phyloP scores from a whole-genome alignment of 2,888 invertebrate species.

The Seira musarum region DNA sequence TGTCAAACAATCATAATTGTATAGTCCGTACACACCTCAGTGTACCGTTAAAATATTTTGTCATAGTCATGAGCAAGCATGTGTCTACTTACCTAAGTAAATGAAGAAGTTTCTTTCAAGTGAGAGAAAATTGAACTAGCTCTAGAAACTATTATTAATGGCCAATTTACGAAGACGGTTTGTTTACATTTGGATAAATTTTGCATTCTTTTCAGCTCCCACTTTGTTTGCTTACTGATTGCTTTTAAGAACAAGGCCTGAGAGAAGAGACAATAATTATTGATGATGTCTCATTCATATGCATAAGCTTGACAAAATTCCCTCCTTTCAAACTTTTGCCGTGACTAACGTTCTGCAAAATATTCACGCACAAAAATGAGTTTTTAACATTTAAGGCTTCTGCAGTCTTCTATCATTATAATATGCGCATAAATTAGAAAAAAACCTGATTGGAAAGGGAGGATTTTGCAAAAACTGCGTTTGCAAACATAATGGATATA shows the following conservation, averaged over 20 bases:
- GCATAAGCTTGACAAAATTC: slow-evolving; percentile 24
- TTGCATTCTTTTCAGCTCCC: background rate
- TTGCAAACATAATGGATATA: slow-evolving; percentile 1
- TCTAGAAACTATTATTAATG: slow-evolving; percentile 10
- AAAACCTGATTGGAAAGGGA: slow-evolving; percentile 45
- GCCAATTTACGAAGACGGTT: slow-evolving; percentile 16
- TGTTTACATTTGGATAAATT: slow-evolving; percentile 18
- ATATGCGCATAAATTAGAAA: slow-evolving; percentile 45
- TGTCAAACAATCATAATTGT: slow-evolving; percentile 8
- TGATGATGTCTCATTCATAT: slow-evolving; percentile 50
- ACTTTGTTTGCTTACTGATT: slow-evolving; percentile 31
- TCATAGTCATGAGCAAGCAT: background rate
- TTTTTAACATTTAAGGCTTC: background rate
- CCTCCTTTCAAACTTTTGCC: slow-evolving; percentile 6
- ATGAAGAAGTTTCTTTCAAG: too few species aligned
- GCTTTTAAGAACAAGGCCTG: slow-evolving; percentile 8
- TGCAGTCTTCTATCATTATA: background rate
- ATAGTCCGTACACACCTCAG: background rate
- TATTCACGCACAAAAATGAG: background rate
- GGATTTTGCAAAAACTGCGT: slow-evolving; percentile 20
- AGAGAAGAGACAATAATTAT: slow-evolving; percentile 29
- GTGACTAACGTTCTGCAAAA: too few species aligned
- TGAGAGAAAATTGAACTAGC: too few species aligned
- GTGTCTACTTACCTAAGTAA: background rate
- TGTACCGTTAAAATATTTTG: slow-evolving; percentile 12